Evolutionary conservation across 2,888 invertebrate genomes (phyloP).

Genomic region (Diplazon laetatorius): DNA sequence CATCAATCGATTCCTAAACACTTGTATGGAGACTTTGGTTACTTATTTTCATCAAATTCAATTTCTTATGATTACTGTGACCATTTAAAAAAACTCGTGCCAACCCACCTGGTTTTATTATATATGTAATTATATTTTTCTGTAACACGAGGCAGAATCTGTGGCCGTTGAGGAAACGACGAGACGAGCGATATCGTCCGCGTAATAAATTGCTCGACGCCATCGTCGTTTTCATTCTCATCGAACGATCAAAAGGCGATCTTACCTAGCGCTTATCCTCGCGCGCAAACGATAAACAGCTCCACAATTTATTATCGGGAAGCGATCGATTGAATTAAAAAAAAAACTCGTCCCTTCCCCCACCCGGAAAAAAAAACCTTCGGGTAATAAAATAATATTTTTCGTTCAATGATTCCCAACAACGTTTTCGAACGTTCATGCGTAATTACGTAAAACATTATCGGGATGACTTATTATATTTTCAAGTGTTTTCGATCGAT

Average conservation of each 20-base stretch:
- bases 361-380: background rate
- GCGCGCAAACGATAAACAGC: constrained; percentile 24
- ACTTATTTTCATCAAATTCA: too few relatives aligned
- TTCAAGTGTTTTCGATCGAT: constrained; percentile 9
- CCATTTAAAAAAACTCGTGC: too few relatives aligned
- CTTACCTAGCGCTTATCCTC: constrained; percentile 31
- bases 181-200: constrained; percentile 61
- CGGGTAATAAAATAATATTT: constrained; percentile 15
- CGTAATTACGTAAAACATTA: constrained; percentile 33
- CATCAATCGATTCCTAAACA: too few relatives aligned
- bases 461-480: constrained; percentile 36
- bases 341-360: too few relatives aligned
- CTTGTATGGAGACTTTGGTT: too few relatives aligned
- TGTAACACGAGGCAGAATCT: constrained; percentile 44
- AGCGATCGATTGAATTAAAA: constrained; percentile 37
- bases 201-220: constrained; percentile 64
- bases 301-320: constrained; percentile 51
- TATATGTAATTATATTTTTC: constrained; percentile 2
- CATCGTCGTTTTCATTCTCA: constrained; percentile 56
- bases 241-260: constrained; percentile 46
- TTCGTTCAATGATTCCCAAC: constrained; percentile 7
- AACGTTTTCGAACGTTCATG: background rate
- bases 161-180: constrained; percentile 48
- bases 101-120: too few relatives aligned
- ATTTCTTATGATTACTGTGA: too few relatives aligned